Base-by-base conservation (phyloP, 2,888 invertebrate genomes). In the Sepioteuthis lessoniana region DNA sequence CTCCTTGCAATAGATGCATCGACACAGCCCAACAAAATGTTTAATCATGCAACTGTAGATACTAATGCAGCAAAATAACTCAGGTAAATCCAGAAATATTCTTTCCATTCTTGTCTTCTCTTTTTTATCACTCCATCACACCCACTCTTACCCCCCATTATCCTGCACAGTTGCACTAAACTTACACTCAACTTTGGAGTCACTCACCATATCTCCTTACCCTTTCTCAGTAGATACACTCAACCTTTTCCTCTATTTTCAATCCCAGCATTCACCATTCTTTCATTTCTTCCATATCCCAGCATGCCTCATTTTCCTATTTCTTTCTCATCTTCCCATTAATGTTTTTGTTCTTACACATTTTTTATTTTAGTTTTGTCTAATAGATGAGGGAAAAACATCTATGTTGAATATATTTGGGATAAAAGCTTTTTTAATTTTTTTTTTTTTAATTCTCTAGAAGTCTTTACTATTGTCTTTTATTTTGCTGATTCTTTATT, bases 21-120 rank as follows among this genome's bases (percentile, higher is more conserved):
- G n/a, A 35, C 76, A 76, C 76, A 76, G 13, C 76, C 1, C 3
- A 76, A n/a, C 76, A 76, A 76, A 76, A 76, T 76, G n/a, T 35
- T 76, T 76, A 76, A 76, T 76, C 76, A 76, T 76, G 16, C 76
- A 76, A 76, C 76, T 16, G 16, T 76, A 76, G n/a, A 35, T 76
- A 76, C 76, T 76, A 76, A 76, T 76, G 76, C 76, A n/a, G 76
- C 76, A 76, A 76, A n/a, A 76, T 76, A n/a, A 35, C 76, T n/a
- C 76, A 76, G 76, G 76, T 76, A 76, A 76, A 76, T 76, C 76
- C 76, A 76, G 76, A 76, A 76, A 76, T 76, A 76, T 76, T 55
- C 35, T 76, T 76, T 76, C n/a, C 76, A n/a, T 76, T 76, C 76
- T 76, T 76, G n/a, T 76, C 76, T 76, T 16, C 13, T 16, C 76